A percentile compares a stretch with the other conserved stretches of the same genome.
Evolutionary conservation across 2,888 invertebrate genomes (phyloP).

Genomic region (Lacanobia oleracea): DNA sequence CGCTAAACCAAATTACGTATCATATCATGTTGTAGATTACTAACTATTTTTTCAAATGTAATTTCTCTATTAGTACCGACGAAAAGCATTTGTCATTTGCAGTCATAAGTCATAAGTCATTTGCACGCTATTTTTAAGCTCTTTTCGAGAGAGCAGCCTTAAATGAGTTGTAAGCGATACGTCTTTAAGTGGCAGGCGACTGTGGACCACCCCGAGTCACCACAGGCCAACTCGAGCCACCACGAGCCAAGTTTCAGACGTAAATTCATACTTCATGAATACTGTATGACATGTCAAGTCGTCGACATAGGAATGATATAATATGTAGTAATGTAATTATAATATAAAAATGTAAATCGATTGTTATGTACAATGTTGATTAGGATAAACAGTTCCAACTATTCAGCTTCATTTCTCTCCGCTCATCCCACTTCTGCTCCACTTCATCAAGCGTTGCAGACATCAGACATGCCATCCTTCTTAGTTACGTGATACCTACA

Average conservation of each 20-base stretch:
- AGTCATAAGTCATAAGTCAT: too few relatives aligned
- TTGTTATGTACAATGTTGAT: constrained; percentile 29
- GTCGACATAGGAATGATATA: constrained; percentile 16
- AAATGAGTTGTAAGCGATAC: constrained; percentile 26
- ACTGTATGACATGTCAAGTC: constrained; percentile 26
- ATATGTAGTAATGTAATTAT: too few relatives aligned
- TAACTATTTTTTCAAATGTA: too few relatives aligned
- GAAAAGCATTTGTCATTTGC: too few relatives aligned
- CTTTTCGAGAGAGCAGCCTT: too few relatives aligned
- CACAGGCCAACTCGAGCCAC: constrained; percentile 3
- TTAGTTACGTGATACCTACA: neutral
- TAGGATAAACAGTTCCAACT: constrained; percentile 15
- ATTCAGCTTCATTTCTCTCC: neutral
- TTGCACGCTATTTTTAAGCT: too few relatives aligned
- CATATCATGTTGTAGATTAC: too few relatives aligned
- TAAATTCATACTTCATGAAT: constrained; percentile 36
- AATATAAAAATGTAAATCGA: constrained; percentile 25
- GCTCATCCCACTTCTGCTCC: neutral
- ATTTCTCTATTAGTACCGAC: too few relatives aligned
- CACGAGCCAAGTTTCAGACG: constrained; percentile 20
- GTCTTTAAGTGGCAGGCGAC: constrained; percentile 15
- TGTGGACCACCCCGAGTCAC: constrained; percentile 6
- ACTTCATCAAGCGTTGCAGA: neutral
- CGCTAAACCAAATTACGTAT: too few relatives aligned
- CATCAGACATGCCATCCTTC: neutral